Evolutionary conservation across 2,113 vertebrate species (phyloP), one percentile per base, ranked within the genome.

Genomic region (Platycercus adscitus): DNA sequence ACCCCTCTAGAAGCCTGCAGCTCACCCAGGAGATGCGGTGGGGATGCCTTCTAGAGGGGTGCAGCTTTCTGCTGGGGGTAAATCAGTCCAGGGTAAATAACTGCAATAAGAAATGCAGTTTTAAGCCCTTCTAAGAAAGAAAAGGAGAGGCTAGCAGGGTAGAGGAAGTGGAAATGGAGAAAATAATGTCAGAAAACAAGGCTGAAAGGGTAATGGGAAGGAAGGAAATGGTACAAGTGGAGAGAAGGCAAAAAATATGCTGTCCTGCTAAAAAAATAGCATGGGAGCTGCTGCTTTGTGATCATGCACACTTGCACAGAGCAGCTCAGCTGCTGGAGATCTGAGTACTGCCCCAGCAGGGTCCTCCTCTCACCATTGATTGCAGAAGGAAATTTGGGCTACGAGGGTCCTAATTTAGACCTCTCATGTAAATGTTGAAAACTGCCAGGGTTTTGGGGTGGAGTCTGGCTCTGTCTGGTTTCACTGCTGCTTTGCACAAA

Each of bases 21-120:
- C 17, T 81, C 53, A 1, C 0, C 1, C 0, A 46, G 2, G 19
- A 17, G 4, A 17, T 0, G 2, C 0, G 0, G n/a, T 79, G 23
- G 68, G 21, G 14, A 18, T 5, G 13, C 12, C 21, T 91, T 28
- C 19, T 6, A 3, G 63, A 71, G 15, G 14, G 11, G 3, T 46
- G 14, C n/a, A 58, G 17, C 43, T 78, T 89, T 78, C n/a, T 84
- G 20, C 17, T 1, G 5, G 37, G 35, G 4, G 3, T 24, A 53
- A 44, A 26, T 66, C 17, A 53, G 17, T 63, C 28, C 2, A 0
- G 47, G 64, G 23, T 12, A 76, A 68, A 64, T 6, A 47, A 18
- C 5, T 50, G 6, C 18, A 13, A n/a, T 17, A 26, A 71, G 24
- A 81, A 91, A 60, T n/a, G 29, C 24, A 55, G 10, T 41, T 55